phyloP scores from a whole-genome alignment of 2,888 invertebrate genomes.

The Agrotis ipsilon region DNA sequence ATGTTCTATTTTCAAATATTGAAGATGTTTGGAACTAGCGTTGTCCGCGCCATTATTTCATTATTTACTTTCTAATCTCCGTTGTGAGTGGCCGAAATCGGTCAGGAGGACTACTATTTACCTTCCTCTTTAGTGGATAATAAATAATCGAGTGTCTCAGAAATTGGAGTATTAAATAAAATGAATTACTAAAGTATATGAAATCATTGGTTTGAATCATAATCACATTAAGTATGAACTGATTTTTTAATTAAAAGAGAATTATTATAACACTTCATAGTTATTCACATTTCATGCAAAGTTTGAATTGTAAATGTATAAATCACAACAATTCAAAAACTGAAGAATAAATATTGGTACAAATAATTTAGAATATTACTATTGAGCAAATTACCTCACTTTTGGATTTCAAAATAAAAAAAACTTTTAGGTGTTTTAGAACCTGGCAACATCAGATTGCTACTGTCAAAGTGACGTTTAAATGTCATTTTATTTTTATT shows the following conservation, averaged over 20 bases:
- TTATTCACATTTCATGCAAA: conserved; percentile 4
- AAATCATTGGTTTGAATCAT: conserved; percentile 18
- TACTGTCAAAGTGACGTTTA: conserved; percentile 13
- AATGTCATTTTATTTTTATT: conserved; percentile 2
- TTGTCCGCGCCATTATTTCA: not conserved
- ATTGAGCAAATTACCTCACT: conserved; percentile 65
- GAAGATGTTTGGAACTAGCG: not conserved
- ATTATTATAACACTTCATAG: conserved; percentile 28
- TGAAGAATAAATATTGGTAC: conserved; percentile 58
- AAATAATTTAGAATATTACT: conserved; percentile 58
- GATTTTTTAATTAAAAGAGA: conserved; percentile 47
- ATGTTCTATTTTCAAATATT: not conserved
- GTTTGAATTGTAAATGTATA: conserved; percentile 11
- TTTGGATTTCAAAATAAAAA: conserved; percentile 44
- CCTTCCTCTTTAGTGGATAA: not conserved
- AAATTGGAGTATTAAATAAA: conserved; percentile 2
- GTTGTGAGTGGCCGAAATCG: too few relatives aligned
- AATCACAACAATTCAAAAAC: conserved; percentile 26
- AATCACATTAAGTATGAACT: conserved; percentile 26
- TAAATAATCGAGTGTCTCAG: not conserved
- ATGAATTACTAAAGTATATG: conserved; percentile 8
- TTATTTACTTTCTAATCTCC: too few relatives aligned
- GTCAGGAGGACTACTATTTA: too few relatives aligned
- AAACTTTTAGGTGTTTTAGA: conserved; percentile 6
- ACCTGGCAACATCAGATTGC: conserved; percentile 21